These are phyloP conservation scores for Sylvietta virens DNA, from an alignment of 2,113 vertebrate genomes.

Conservation along the genomic window DNA sequence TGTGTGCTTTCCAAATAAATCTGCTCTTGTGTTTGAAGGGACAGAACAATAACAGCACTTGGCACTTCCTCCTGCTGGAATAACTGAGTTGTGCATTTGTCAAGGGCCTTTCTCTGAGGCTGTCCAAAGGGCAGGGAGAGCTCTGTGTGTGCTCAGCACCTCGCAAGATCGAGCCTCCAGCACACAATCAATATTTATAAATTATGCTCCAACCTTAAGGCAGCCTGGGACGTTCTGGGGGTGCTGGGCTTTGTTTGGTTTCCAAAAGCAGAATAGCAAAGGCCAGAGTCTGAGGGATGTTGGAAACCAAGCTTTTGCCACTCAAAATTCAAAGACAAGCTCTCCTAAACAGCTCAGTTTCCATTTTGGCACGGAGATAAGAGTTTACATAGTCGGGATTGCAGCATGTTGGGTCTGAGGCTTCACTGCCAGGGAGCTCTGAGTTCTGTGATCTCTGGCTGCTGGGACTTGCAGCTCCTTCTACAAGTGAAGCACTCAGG, in stretches of 20 bases:
- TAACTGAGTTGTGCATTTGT: slow-evolving; percentile 9
- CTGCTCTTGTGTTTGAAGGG: slow-evolving; percentile 33
- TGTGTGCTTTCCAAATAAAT: slow-evolving; percentile 43
- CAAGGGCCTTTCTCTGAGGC: slow-evolving; percentile 6
- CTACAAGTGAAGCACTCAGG: not conserved
- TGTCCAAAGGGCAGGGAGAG: slow-evolving; percentile 16
- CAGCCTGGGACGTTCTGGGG: not conserved
- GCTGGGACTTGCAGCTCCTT: not conserved
- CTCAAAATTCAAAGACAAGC: not conserved
- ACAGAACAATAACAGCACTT: slow-evolving; percentile 8
- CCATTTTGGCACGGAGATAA: not conserved
- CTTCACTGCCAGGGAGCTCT: not conserved
- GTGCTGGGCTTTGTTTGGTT: not conserved
- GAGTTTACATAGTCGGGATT: not conserved
- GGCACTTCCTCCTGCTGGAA: slow-evolving; percentile 33
- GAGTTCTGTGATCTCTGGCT: not conserved
- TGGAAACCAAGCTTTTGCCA: not conserved
- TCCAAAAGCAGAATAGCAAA: not conserved
- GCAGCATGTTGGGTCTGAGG: not conserved
- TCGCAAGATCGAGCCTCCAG: not conserved
- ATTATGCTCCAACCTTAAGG: not conserved
- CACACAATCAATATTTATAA: slow-evolving; percentile 25
- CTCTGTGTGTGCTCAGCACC: slow-evolving; percentile 25
- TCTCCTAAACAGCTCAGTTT: not conserved
- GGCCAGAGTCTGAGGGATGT: not conserved